phyloP scores from a whole-genome alignment of 2,888 invertebrate genomes.

The Caenorhabditis imperialis region DNA sequence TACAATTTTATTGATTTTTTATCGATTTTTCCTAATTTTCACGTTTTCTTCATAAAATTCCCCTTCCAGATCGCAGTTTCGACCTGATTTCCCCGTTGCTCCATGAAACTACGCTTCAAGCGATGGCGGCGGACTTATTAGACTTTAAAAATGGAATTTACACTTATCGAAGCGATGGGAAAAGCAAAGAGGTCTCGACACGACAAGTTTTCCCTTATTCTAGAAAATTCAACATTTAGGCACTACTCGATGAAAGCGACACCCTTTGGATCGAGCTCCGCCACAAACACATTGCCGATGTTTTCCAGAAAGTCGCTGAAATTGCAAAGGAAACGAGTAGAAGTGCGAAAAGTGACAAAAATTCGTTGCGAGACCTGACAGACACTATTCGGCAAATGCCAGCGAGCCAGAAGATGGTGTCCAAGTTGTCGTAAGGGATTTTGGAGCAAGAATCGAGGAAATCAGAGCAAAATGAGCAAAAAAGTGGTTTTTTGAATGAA shows the following conservation, averaged over 20 bases:
- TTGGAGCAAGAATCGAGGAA: no score
- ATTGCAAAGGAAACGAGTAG: conserved; percentile 15
- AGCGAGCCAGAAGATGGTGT: conserved; percentile 10
- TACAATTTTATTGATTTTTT: no score
- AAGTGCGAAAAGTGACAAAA: not conserved
- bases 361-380: conserved; percentile 1
- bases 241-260: conserved; percentile 26
- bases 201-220: not conserved
- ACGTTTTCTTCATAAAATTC: not conserved
- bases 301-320: conserved; percentile 4
- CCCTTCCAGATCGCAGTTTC: conserved; percentile 38
- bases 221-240: not conserved
- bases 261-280: conserved; percentile 30
- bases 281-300: conserved; percentile 29
- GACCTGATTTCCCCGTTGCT: conserved; percentile 40
- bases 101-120: conserved; percentile 32
- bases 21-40: no score
- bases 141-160: conserved; percentile 23
- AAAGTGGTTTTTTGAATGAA: no score
- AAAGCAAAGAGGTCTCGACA: not conserved
- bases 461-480: not conserved
- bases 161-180: not conserved
- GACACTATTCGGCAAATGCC: conserved; percentile 24
- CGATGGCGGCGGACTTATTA: conserved; percentile 23
- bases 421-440: conserved; percentile 6